Evolutionary conservation across 2,797 vertebrate genomes (phyloP).

Genomic region (Hippoglossus hippoglossus): DNA sequence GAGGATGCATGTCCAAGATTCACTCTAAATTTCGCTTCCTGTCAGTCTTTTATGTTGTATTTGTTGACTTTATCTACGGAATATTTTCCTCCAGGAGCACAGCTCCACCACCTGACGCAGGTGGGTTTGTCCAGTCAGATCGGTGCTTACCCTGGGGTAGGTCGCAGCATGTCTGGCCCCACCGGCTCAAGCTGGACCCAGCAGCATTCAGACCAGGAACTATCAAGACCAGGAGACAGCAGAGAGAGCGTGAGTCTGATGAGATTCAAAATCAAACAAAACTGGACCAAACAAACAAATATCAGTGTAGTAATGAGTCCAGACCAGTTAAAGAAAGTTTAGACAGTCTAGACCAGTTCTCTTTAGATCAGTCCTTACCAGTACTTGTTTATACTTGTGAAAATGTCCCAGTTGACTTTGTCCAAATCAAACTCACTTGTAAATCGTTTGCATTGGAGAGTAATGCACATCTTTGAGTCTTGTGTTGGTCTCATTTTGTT

Average conservation of each 20-base stretch:
- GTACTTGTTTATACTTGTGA: no score
- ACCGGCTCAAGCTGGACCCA: constrained; percentile 91
- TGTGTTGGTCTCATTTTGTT: no score
- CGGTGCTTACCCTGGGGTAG: constrained; percentile 89
- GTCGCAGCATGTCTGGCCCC: constrained; percentile 90
- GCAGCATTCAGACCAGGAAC: constrained; percentile 90
- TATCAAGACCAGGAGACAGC: constrained; percentile 81
- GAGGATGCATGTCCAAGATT: not conserved
- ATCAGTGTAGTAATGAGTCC: no score
- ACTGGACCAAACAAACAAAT: not conserved
- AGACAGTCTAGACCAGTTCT: not conserved
- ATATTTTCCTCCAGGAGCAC: constrained; percentile 85
- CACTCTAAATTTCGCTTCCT: not conserved
- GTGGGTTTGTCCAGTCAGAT: constrained; percentile 96
- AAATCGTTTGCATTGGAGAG: not conserved
- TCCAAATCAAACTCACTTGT: not conserved
- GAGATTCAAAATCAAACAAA: no score
- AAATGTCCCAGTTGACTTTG: not conserved
- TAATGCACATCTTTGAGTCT: no score
- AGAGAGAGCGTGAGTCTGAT: constrained; percentile 91
- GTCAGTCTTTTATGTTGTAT: not conserved
- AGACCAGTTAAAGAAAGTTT: not conserved
- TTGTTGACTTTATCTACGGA: not conserved
- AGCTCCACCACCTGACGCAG: constrained; percentile 96
- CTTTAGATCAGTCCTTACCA: not conserved